Conservation (phyloP, 2,888 invertebrate species). For the Nycteola revayana region DNA sequence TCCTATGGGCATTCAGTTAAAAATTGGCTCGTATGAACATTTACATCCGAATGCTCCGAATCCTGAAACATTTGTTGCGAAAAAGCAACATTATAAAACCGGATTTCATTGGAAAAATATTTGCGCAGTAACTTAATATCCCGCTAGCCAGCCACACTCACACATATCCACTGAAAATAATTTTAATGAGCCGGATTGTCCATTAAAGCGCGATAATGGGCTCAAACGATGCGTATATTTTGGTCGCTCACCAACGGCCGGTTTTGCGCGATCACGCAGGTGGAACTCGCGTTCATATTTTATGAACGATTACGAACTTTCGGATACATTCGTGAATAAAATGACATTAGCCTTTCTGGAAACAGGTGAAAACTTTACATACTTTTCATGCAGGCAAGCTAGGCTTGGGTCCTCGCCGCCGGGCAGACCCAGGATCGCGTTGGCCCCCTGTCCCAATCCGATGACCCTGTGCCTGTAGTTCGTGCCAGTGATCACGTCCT, state of each 20-base stretch:
- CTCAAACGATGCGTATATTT: slow-evolving; percentile 3
- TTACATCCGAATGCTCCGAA: too few relatives aligned
- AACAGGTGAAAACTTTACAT: background rate
- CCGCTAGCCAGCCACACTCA: background rate
- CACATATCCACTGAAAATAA: slow-evolving; percentile 1
- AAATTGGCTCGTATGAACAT: too few relatives aligned
- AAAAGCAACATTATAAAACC: too few relatives aligned
- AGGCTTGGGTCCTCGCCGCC: background rate
- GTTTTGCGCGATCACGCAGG: slow-evolving; percentile 2
- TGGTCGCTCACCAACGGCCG: background rate
- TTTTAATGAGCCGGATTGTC: slow-evolving; percentile 6
- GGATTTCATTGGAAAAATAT: background rate
- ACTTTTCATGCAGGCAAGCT: too few relatives aligned
- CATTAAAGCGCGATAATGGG: slow-evolving; percentile 6
- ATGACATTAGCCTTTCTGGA: background rate
- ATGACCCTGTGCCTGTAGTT: too few relatives aligned
- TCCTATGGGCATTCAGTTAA: too few relatives aligned
- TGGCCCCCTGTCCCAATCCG: too few relatives aligned
- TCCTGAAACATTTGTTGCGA: too few relatives aligned
- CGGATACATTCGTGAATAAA: background rate
- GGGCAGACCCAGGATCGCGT: too few relatives aligned
- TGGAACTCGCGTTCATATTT: slow-evolving; percentile 2
- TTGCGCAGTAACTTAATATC: background rate
- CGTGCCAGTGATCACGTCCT: too few relatives aligned
- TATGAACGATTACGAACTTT: slow-evolving; percentile 3